These are phyloP conservation scores for Neodon shergylaensis DNA, from an alignment of 2,113 vertebrate genomes.

Conservation along the genomic window DNA sequence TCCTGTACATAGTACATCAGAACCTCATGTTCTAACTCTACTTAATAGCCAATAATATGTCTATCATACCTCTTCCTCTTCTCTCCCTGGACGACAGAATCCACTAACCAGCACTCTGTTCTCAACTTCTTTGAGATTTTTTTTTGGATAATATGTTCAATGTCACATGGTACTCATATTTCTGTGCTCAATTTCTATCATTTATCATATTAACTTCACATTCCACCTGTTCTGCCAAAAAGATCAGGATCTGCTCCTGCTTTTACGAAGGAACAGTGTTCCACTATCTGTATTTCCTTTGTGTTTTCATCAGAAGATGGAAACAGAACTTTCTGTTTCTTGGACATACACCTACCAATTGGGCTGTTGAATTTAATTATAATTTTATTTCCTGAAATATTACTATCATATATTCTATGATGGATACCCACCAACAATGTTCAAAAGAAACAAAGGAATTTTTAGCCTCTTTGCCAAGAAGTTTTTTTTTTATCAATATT, in stretches of 20 bases:
- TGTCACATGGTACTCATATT: not conserved
- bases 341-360: not conserved
- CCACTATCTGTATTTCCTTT: not conserved
- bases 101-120: not conserved
- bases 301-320: no score
- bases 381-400: not conserved
- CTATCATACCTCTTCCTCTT: not conserved
- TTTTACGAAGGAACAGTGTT: no score
- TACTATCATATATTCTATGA: not conserved
- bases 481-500: not conserved
- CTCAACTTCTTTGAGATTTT: not conserved
- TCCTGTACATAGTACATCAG: not conserved
- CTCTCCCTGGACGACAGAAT: not conserved
- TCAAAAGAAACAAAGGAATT: not conserved
- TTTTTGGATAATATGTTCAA: not conserved
- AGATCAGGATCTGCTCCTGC: not conserved
- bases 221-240: not conserved
- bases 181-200: no score
- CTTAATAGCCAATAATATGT: not conserved
- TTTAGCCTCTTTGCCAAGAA: not conserved
- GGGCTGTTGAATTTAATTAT: not conserved
- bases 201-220: not conserved
- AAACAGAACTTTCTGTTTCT: not conserved
- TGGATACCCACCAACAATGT: not conserved
- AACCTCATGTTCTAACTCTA: not conserved